Conservation (phyloP, 2,797 vertebrate genomes). For the Sebastes nivosus region DNA sequence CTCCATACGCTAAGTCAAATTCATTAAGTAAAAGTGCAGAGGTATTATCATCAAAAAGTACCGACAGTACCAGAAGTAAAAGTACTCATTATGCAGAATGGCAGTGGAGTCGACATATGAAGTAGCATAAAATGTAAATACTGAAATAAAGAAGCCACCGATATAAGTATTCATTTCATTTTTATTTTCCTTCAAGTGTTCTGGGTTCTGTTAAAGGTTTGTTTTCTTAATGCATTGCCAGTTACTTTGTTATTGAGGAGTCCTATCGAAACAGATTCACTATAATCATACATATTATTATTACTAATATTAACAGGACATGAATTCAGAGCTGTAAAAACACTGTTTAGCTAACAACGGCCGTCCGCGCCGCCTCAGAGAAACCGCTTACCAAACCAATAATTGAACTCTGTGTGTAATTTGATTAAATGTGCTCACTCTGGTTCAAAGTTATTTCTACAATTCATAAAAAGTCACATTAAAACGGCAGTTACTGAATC, state of each 20-base stretch:
- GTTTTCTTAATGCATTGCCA: neutral
- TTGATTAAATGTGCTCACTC: slow-evolving; percentile 33
- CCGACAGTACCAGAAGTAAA: too few species aligned
- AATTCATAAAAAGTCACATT: slow-evolving; percentile 37
- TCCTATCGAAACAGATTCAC: neutral
- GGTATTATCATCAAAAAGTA: too few species aligned
- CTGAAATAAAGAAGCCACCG: neutral
- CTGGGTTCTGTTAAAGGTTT: neutral
- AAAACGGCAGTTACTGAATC: slow-evolving; percentile 34
- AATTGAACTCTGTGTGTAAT: slow-evolving; percentile 32
- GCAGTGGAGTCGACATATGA: too few species aligned
- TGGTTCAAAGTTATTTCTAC: slow-evolving; percentile 33
- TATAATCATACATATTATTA: too few species aligned
- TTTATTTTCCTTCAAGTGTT: neutral
- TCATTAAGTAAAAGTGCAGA: too few species aligned
- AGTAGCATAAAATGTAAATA: too few species aligned
- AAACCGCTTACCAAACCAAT: neutral
- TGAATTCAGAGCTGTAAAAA: neutral
- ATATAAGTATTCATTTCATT: neutral
- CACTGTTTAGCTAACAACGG: neutral
- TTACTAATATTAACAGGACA: neutral
- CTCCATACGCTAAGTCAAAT: too few species aligned
- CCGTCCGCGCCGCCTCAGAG: neutral
- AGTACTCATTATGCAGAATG: too few species aligned
- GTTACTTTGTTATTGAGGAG: neutral